Percentiles rank a stretch among this genome's conserved stretches.
phyloP scores from a whole-genome alignment of 2,888 invertebrate genomes.

The Habroteleia sp. region DNA sequence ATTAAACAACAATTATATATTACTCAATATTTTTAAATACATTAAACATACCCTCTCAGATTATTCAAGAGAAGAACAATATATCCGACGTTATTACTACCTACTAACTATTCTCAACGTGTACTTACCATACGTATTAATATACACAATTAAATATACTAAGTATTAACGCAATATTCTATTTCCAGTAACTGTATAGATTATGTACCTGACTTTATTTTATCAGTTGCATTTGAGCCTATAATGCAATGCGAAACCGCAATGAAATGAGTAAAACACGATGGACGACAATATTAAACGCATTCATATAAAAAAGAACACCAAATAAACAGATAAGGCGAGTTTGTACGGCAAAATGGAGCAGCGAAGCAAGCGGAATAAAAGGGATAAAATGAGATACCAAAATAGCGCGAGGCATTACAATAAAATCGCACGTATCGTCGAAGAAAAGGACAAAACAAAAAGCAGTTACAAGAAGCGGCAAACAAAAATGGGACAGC shows the following conservation, averaged over 20 bases:
- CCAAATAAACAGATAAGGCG: slow-evolving; percentile 16
- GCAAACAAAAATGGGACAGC: slow-evolving; percentile 2
- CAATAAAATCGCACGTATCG: slow-evolving; percentile 18
- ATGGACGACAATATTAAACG: slow-evolving; percentile 7
- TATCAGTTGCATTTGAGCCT: too few species aligned
- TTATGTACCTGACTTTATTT: too few species aligned
- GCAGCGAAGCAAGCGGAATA: slow-evolving; percentile 15
- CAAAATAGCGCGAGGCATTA: slow-evolving; percentile 19
- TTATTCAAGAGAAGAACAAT: too few species aligned
- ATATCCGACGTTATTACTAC: too few species aligned
- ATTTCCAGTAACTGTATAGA: too few species aligned
- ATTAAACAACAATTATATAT: too few species aligned
- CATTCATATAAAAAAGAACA: slow-evolving; percentile 6
- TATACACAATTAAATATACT: too few species aligned
- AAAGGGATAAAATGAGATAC: slow-evolving; percentile 32
- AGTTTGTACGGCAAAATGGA: slow-evolving; percentile 36
- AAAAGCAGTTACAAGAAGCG: neutral
- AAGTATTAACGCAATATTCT: too few species aligned
- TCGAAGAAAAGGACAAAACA: slow-evolving; percentile 1
- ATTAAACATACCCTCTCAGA: too few species aligned
- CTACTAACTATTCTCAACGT: too few species aligned
- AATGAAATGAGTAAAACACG: slow-evolving; percentile 1
- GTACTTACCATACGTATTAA: too few species aligned
- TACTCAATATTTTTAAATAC: too few species aligned
- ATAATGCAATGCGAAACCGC: neutral